These are phyloP conservation scores for Pseudorectes ferrugineus DNA, from an alignment of 2,113 vertebrate species.

Conservation along the genomic window DNA sequence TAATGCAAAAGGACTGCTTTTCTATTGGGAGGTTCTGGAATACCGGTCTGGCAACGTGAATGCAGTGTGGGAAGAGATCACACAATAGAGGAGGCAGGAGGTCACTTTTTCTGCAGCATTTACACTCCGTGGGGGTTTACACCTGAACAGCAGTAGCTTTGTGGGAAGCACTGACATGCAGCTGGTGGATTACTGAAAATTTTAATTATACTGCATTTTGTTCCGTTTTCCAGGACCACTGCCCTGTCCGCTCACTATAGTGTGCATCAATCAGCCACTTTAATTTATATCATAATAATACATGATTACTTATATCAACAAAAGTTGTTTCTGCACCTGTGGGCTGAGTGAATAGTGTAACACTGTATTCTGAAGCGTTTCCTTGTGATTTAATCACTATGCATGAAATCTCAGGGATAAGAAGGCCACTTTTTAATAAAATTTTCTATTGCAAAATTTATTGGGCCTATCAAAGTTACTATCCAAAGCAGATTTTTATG, in stretches of 20 bases:
- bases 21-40: background rate
- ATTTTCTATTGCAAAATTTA: slow-evolving; percentile 28
- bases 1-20: background rate
- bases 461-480: slow-evolving; percentile 11
- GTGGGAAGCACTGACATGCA: background rate
- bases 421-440: background rate
- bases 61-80: background rate
- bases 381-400: background rate
- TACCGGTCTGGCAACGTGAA: background rate
- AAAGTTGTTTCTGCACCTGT: background rate
- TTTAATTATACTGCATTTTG: background rate
- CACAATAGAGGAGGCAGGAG: background rate
- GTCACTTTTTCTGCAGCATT: background rate
- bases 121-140: background rate
- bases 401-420: background rate
- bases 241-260: background rate
- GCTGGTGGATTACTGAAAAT: background rate
- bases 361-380: background rate
- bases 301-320: background rate
- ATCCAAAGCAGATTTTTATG: slow-evolving; percentile 33
- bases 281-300: background rate
- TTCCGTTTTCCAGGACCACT: background rate
- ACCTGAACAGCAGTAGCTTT: background rate
- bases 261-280: background rate
- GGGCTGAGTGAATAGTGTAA: background rate